Conservation (phyloP, 2,888 invertebrate species). For the Clistopyga incitator region DNA sequence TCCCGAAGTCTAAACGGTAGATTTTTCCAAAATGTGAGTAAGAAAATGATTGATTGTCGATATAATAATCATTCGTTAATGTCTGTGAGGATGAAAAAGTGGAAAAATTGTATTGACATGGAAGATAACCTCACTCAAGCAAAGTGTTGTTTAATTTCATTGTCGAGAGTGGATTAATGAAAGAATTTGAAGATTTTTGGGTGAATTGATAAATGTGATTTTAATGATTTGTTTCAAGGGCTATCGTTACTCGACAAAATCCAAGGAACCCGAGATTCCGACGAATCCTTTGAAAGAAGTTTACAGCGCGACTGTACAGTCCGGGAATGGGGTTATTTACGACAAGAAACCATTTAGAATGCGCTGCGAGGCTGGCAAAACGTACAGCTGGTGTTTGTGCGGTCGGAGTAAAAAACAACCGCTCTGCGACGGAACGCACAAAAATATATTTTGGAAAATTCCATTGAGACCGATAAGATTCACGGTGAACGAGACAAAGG, state of each 20-base stretch:
- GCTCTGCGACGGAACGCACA: slow-evolving; percentile 97
- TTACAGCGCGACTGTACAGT: slow-evolving; percentile 88
- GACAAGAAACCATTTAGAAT: slow-evolving; percentile 96
- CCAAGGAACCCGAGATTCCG: slow-evolving; percentile 87
- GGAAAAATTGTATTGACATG: not conserved
- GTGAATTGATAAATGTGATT: not conserved
- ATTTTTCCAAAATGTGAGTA: slow-evolving; percentile 48
- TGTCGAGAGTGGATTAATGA: too few relatives aligned
- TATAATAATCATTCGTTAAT: not conserved
- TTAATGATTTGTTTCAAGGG: slow-evolving; percentile 31
- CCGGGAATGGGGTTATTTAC: slow-evolving; percentile 91
- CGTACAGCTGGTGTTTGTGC: slow-evolving; percentile 94
- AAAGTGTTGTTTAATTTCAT: too few relatives aligned
- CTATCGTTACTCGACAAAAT: slow-evolving; percentile 60
- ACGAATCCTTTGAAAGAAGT: slow-evolving; percentile 87
- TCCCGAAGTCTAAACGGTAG: not conserved
- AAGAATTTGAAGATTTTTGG: too few relatives aligned
- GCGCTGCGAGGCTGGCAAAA: slow-evolving; percentile 87
- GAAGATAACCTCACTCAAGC: slow-evolving; percentile 37
- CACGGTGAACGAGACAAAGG: slow-evolving; percentile 93
- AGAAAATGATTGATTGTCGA: not conserved
- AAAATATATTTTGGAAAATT: slow-evolving; percentile 90
- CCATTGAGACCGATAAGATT: slow-evolving; percentile 93
- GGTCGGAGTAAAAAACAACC: slow-evolving; percentile 97
- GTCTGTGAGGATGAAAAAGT: not conserved